These are phyloP conservation scores for Apolygus lucorum DNA, from an alignment of 1,140 invertebrate species.

Conservation along the genomic window DNA sequence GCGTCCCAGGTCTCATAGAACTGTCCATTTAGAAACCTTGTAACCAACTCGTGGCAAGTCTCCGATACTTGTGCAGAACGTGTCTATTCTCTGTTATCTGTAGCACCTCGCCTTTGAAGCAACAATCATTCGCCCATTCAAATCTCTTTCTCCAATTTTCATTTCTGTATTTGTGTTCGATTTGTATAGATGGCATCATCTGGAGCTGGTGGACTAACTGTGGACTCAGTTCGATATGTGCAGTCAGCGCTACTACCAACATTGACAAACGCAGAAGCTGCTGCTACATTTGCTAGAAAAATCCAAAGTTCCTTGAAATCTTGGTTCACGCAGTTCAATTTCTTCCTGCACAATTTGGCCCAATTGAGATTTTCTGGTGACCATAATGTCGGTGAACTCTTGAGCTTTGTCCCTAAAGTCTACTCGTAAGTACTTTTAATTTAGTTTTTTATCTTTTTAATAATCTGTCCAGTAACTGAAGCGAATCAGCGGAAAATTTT, in stretches of 20 bases:
- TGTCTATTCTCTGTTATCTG: too few relatives aligned
- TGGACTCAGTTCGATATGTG: conserved; percentile 85
- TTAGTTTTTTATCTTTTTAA: conserved; percentile 6
- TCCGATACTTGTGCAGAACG: too few relatives aligned
- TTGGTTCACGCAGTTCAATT: conserved; percentile 93
- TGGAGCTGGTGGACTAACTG: conserved; percentile 86
- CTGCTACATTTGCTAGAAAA: conserved; percentile 83
- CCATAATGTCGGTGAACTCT: conserved; percentile 67
- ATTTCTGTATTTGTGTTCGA: neutral
- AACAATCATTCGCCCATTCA: too few relatives aligned
- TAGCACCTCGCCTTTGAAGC: too few relatives aligned
- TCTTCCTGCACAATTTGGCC: conserved; percentile 94
- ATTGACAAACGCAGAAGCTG: conserved; percentile 87
- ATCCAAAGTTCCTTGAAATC: conserved; percentile 79
- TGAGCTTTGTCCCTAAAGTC: conserved; percentile 88
- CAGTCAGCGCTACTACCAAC: conserved; percentile 80
- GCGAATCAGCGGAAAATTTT: too few relatives aligned
- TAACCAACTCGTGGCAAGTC: too few relatives aligned
- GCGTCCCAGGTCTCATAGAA: too few relatives aligned
- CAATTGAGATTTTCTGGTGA: conserved; percentile 84
- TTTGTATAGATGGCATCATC: conserved; percentile 79
- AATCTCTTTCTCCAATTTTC: too few relatives aligned
- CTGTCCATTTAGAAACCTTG: too few relatives aligned
- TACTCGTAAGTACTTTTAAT: conserved; percentile 84
- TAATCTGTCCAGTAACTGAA: too few relatives aligned